phyloP scores from a whole-genome alignment of 2,888 invertebrate species.

The Teleogryllus oceanicus region DNA sequence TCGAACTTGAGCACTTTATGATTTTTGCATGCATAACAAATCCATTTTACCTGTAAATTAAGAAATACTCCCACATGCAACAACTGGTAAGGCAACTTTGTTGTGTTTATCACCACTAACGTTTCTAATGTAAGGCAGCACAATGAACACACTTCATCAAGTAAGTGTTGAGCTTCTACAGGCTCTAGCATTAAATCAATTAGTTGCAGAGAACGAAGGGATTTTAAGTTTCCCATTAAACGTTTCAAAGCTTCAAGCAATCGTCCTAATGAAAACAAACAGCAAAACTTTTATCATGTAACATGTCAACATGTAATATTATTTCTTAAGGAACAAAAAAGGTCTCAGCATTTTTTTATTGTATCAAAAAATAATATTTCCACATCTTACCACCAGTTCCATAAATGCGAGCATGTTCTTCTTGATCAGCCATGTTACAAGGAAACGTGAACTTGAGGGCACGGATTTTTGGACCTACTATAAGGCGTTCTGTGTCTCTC shows the following conservation, averaged over 20 bases:
- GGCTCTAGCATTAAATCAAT: constrained; percentile 72
- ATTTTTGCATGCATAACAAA: neutral
- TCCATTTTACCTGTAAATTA: constrained; percentile 58
- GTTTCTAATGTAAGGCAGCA: constrained; percentile 61
- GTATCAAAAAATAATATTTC: neutral
- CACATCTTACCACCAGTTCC: constrained; percentile 64
- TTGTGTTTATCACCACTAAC: constrained; percentile 70
- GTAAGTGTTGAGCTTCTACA: constrained; percentile 63
- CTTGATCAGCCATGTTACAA: constrained; percentile 65
- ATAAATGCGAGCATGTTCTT: constrained; percentile 62
- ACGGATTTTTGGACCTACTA: constrained; percentile 57
- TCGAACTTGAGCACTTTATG: neutral
- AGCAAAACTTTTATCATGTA: neutral
- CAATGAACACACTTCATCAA: constrained; percentile 67
- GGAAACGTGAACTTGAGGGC: constrained; percentile 69
- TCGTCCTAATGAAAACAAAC: constrained; percentile 49
- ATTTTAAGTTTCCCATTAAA: constrained; percentile 62
- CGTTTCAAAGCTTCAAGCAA: constrained; percentile 62
- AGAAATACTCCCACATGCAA: constrained; percentile 73
- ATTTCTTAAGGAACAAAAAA: neutral
- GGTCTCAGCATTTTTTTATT: neutral
- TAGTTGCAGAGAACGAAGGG: constrained; percentile 62
- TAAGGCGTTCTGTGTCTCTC: constrained; percentile 43
- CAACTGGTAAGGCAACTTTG: constrained; percentile 64
- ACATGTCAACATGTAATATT: neutral